Percentiles rank a stretch among this genome's conserved stretches.
phyloP scores from a whole-genome alignment of 2,113 vertebrate genomes.

The Lipotes vexillifer region DNA sequence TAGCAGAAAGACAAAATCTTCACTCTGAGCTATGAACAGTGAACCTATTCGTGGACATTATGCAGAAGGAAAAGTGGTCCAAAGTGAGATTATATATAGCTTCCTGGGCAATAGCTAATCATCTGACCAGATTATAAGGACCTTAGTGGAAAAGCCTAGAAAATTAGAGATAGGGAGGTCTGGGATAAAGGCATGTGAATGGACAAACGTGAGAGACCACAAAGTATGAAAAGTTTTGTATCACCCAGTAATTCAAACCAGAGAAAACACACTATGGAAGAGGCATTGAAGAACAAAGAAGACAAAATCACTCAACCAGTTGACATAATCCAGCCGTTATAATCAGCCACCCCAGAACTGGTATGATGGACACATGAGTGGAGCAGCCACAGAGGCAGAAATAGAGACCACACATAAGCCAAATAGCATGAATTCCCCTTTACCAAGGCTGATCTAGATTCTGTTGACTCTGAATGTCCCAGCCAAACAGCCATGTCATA shows the following conservation, averaged over 20 bases:
- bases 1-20: background rate
- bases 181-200: background rate
- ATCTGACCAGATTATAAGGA: background rate
- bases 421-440: background rate
- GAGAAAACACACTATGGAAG: background rate
- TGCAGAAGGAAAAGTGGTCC: background rate
- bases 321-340: background rate
- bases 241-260: background rate
- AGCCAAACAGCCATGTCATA: background rate
- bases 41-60: background rate
- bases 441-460: background rate
- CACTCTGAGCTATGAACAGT: background rate
- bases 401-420: accelerated
- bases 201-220: background rate
- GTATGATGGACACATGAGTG: background rate
- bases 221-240: background rate
- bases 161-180: background rate
- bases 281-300: background rate
- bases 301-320: background rate
- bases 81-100: background rate
- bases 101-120: background rate
- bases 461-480: background rate
- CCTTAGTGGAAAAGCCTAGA: background rate
- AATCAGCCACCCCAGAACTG: background rate
- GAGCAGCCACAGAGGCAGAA: background rate